phyloP scores from a whole-genome alignment of 2,888 invertebrate species.

The Lamellibrachia columna region DNA sequence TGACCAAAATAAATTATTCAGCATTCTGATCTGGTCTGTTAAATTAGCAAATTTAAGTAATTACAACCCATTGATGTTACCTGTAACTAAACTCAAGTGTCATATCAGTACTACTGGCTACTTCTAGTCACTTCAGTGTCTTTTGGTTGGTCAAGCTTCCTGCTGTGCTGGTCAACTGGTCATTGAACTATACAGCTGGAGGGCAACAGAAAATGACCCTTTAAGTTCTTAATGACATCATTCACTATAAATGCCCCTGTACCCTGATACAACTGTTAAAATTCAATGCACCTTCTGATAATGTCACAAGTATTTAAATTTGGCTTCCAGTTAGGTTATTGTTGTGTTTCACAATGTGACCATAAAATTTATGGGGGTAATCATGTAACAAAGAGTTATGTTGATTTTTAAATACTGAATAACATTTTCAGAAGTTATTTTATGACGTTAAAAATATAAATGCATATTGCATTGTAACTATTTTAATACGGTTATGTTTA shows the following conservation, averaged over 20 bases:
- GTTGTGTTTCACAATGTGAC: not conserved
- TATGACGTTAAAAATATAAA: no score
- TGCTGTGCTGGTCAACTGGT: not conserved
- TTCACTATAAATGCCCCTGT: not conserved
- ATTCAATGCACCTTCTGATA: no score
- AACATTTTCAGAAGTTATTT: no score
- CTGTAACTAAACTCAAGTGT: not conserved
- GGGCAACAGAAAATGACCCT: not conserved
- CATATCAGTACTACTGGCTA: not conserved
- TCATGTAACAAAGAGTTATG: not conserved
- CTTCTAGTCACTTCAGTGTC: not conserved
- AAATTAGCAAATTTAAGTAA: not conserved
- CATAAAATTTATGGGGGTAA: not conserved
- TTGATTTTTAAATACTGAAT: not conserved
- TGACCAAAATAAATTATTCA: not conserved
- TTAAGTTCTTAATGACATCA: not conserved
- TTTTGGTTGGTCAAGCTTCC: not conserved
- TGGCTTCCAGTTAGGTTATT: not conserved
- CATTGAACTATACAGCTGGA: not conserved
- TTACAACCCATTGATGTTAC: not conserved
- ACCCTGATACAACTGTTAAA: not conserved
- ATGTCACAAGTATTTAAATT: not conserved
- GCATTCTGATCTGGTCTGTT: not conserved
- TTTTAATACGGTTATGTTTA: no score
- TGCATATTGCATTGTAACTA: no score